Evolutionary conservation across 2,888 invertebrate genomes (phyloP), one percentile per base, ranked within the genome.

Genomic region (Netelia virgata): DNA sequence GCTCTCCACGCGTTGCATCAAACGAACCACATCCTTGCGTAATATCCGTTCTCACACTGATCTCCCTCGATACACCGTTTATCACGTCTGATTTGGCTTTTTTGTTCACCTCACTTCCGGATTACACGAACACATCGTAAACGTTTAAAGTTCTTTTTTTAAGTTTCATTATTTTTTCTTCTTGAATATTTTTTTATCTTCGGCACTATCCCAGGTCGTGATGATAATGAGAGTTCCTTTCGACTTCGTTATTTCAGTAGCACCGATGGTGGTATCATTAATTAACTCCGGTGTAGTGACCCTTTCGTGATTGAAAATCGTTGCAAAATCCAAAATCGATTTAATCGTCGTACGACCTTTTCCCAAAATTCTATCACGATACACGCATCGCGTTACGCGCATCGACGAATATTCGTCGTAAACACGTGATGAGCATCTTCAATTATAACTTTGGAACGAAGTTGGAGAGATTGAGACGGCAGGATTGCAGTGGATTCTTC

Each of bases 1-100:
- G 20, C 59, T 16, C 20, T 23, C 73, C 47, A 73, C 57, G 77
- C 55, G 82, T 70, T 84, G 74, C 88, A 87, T 87, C 86, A 90
- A 88, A 88, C 88, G 83, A 90, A 87, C 88, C 88, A 88, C 89
- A 90, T 89, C 84, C 83, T 88, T 72, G 66, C 68, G 57, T 47
- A 73, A 76, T 69, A 68, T 77, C 43, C 73, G 63, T 16, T 41
- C 14, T 18, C 18, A 8, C 47, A n/a, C 23, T 14, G 50, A 20
- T 23, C 50, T 18, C 47, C 70, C 64, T 57, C 14, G 28, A 55
- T 68, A 23, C 50, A 70, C 47, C 61, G 14, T 20, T n/a, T 0
- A 36, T 53, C 59, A 14, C 3, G 10, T 20, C 20, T 57, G 10
- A 53, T 53, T 53, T 16, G 1, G 5, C 53, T 53, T 5, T 5